Base-by-base conservation (phyloP, 2,113 vertebrate species). In the Tragulus kanchil region DNA sequence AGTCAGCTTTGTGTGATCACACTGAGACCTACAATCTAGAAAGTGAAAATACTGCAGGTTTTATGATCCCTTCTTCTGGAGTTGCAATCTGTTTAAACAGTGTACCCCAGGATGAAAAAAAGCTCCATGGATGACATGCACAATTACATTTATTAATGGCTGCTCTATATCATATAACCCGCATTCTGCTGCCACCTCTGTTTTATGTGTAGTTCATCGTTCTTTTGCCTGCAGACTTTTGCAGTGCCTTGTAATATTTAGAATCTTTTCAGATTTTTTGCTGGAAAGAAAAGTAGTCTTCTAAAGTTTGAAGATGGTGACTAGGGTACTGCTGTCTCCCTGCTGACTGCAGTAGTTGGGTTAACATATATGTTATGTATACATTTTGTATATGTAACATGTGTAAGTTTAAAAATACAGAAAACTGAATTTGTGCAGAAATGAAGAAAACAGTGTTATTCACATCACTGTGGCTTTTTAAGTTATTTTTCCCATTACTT, bases 211-310 rank as follows among this genome's bases (percentile, higher is more conserved):
- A 97, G 93, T 96, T 96, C 94, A 92, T 97, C 78, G 86, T 97
- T 97, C 93, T 58, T 97, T 98, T 97, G 98, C 98, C 98, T 98
- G 97, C 98, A 98, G 98, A 98, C 91, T 98, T 96, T 98, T 98
- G 98, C 98, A 98, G 98, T 98, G 98, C 98, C 98, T 98, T 98
- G 97, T 97, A 97, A 98, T 98, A 96, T 90, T 97, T 97, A 98
- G 90, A 96, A 94, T 97, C 96, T 98, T 97, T 98, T 97, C 98
- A 98, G 98, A 88, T 97, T 98, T 98, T 98, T 98, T 97, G 71
- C 97, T 98, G 98, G 98, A 98, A 98, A 98, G 98, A 96, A 93
- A 98, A 97, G 75, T 98, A 95, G 95, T 97, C 96, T 98, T 97
- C 96, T 97, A 95, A 97, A 94, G 84, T 97, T 97, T 96, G 96